Evolutionary conservation across 2,113 vertebrate genomes (phyloP).

Genomic region (Protobothrops mucrosquamatus): DNA sequence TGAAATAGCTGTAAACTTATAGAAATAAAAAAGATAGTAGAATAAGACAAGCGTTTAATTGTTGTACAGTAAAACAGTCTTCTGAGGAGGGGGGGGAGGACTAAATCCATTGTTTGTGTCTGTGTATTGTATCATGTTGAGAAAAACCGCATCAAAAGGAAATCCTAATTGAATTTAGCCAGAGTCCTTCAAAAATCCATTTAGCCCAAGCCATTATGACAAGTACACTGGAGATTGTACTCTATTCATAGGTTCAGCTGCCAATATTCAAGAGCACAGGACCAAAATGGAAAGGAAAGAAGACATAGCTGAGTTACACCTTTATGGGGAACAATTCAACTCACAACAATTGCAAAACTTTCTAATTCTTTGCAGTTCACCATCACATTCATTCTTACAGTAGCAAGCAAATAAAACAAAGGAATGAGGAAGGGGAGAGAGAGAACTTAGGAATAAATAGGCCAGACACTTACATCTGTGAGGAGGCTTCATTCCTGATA

Average conservation of each 20-base stretch:
- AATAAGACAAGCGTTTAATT: not conserved
- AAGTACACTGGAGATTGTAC: not conserved
- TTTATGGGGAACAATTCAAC: not conserved
- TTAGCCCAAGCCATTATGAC: not conserved
- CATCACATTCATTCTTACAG: not conserved
- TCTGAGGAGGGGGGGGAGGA: rapidly evolving
- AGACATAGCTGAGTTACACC: not conserved
- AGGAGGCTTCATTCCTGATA: not conserved
- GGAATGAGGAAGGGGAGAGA: not conserved
- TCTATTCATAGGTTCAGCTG: not conserved
- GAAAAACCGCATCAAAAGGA: not conserved
- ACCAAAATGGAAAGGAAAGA: not conserved
- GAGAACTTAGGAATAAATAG: not conserved
- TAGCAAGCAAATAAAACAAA: not conserved
- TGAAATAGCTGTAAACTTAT: not conserved
- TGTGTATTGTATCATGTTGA: not conserved
- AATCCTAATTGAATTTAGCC: not conserved
- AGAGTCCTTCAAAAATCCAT: not conserved
- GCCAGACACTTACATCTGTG: not conserved
- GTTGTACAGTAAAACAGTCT: not conserved
- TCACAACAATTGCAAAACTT: not conserved
- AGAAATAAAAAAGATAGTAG: not conserved
- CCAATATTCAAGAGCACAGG: not conserved
- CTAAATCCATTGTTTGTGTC: not conserved
- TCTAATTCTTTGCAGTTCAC: not conserved